Evolutionary conservation across 2,797 vertebrate genomes (phyloP).

Genomic region (Dromococcyx pavoninus): DNA sequence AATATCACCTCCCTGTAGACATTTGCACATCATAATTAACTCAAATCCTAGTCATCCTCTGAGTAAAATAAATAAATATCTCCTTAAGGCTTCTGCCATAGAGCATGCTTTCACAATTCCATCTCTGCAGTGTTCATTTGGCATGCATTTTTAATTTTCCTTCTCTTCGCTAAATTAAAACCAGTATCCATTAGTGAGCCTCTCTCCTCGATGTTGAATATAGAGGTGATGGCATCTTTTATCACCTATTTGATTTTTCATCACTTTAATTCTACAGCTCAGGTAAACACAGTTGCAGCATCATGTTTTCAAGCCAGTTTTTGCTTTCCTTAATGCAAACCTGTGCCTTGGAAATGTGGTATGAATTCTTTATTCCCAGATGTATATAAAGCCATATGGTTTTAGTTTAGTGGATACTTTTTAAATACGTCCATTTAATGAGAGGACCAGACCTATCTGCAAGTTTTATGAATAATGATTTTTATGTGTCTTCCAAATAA

Average conservation of each 20-base stretch:
- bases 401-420: neutral
- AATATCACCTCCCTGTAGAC: neutral
- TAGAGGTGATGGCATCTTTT: neutral
- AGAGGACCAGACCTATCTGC: neutral
- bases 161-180: neutral
- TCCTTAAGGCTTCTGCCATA: neutral
- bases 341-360: neutral
- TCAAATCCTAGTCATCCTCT: neutral
- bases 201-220: neutral
- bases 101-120: neutral
- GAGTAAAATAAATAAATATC: neutral
- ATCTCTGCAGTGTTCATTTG: neutral
- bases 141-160: neutral
- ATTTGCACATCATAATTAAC: conserved; percentile 1
- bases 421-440: neutral
- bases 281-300: neutral
- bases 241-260: neutral
- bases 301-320: neutral
- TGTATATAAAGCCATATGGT: neutral
- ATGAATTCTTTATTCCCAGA: neutral
- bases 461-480: neutral
- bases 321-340: neutral
- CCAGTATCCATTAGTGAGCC: neutral
- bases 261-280: neutral
- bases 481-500: neutral